Conservation (phyloP, 1,140 invertebrate species). For the Coptotermes formosanus region DNA sequence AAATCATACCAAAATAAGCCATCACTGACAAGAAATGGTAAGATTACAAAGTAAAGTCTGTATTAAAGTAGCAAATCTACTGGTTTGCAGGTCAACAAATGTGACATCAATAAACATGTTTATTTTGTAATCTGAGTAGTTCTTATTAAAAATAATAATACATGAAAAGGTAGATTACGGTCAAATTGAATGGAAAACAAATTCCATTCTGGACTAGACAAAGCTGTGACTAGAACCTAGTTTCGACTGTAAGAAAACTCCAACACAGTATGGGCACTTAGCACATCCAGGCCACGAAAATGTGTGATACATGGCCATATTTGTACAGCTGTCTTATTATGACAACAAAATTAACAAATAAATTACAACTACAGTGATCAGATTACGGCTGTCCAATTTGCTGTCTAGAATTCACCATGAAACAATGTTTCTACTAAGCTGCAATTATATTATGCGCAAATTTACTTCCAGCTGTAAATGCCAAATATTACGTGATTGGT, state of each 20-base stretch:
- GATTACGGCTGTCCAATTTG: background rate
- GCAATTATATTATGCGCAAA: too few species aligned
- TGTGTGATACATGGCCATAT: background rate
- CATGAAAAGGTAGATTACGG: background rate
- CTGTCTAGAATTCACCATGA: background rate
- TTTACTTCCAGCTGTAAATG: too few species aligned
- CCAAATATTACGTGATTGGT: too few species aligned
- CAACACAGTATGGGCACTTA: background rate
- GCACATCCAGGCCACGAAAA: background rate
- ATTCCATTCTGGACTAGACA: background rate
- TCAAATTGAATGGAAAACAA: background rate
- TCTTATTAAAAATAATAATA: slow-evolving; percentile 4
- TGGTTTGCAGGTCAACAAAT: background rate
- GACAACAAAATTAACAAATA: background rate
- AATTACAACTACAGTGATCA: background rate
- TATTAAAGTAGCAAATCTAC: background rate
- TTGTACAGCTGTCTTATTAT: background rate
- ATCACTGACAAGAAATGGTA: background rate
- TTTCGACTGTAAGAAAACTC: background rate
- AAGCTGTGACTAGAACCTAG: background rate
- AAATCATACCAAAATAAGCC: background rate
- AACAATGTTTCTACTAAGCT: too few species aligned
- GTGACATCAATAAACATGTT: background rate
- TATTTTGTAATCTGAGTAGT: background rate
- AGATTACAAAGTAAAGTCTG: background rate